Percentiles rank a stretch among this genome's conserved stretches.
These are phyloP conservation scores for Ornithoptera alexandrae DNA, from an alignment of 2,888 invertebrate species.

Conservation along the genomic window DNA sequence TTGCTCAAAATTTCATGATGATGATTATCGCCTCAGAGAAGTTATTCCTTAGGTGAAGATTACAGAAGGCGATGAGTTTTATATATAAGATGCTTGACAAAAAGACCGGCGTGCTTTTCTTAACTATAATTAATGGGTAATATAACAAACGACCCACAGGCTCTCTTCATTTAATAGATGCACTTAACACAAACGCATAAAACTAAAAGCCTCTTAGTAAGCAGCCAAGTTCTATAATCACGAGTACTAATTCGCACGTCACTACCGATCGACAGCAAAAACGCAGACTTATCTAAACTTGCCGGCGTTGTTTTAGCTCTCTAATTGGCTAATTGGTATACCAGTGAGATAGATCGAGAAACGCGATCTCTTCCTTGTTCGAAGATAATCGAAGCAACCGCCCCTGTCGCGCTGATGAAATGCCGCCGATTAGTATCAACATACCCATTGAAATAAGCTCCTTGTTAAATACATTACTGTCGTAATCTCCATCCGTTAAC, in stretches of 20 bases:
- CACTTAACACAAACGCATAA: constrained; percentile 5
- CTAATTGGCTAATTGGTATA: constrained; percentile 80
- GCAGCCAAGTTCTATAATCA: constrained; percentile 42
- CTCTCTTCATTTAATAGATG: constrained; percentile 7
- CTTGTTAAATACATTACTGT: constrained; percentile 42
- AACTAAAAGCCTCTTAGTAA: constrained; percentile 29
- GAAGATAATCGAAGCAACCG: constrained; percentile 60
- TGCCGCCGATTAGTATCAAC: constrained; percentile 68
- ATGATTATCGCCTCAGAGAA: too few species aligned
- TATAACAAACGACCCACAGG: not conserved
- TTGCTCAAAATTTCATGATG: too few species aligned
- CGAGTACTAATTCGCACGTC: constrained; percentile 32
- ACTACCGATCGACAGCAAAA: constrained; percentile 45
- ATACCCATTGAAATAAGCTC: constrained; percentile 66
- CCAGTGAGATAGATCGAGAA: constrained; percentile 65
- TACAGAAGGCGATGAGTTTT: too few species aligned
- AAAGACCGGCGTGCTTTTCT: not conserved
- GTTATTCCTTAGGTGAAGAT: too few species aligned
- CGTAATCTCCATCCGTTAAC: constrained; percentile 22
- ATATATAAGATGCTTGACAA: not conserved
- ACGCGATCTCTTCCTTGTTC: constrained; percentile 72
- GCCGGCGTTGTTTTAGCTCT: constrained; percentile 62
- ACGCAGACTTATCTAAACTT: constrained; percentile 56
- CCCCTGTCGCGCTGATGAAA: constrained; percentile 67
- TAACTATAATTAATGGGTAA: constrained; percentile 1